Base-by-base conservation (phyloP, 2,888 invertebrate genomes). In the Tuberolachnus salignus region DNA sequence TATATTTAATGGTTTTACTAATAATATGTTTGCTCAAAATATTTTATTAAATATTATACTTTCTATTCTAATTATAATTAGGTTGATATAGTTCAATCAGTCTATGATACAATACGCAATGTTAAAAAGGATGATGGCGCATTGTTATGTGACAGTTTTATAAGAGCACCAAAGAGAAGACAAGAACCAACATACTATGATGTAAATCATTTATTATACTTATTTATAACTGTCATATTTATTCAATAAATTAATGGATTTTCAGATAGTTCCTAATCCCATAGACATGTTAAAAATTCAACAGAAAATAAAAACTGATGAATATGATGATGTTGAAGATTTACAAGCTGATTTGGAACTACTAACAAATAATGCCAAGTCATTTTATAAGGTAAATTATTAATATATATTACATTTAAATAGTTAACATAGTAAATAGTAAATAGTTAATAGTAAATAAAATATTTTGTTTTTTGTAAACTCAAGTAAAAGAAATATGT, bases 271-370 rank as follows among this genome's bases (percentile, higher is more conserved):
- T 1, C 90, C 91, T 10, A 94, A 94, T 85, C 98, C 98, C 1
- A 98, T 99, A 84, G 98, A 99, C 86, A 88, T 99, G 84, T 87
- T 97, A 59, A 91, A 94, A 86, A 95, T 99, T 3, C 97, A 98
- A 86, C 97, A 97, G 85, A 98, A 98, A 86, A 87, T 98, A 13
- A 97, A 97, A 89, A 97, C 95, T 0, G 98, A 98, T 83, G 97
- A 97, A 75, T 99, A 99, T 86, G 93, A 94, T 83, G 95, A 96
- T 85, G 89, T 98, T 83, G 96, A 97, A 46, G 95, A 97, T 84
- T 87, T 99, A 81, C 91, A 94, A 55, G 89, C 90, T 11, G 98
- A 99, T 85, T 91, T 99, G 83, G 94, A 96, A 84, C 88, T 97
- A 51, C 89, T 99, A 84, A 92, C 97, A 44, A 94, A 91, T 83